Evolutionary conservation across 1,140 invertebrate genomes (phyloP), one percentile per base, ranked within the genome.

Genomic region (Muscidifurax raptorellus): DNA sequence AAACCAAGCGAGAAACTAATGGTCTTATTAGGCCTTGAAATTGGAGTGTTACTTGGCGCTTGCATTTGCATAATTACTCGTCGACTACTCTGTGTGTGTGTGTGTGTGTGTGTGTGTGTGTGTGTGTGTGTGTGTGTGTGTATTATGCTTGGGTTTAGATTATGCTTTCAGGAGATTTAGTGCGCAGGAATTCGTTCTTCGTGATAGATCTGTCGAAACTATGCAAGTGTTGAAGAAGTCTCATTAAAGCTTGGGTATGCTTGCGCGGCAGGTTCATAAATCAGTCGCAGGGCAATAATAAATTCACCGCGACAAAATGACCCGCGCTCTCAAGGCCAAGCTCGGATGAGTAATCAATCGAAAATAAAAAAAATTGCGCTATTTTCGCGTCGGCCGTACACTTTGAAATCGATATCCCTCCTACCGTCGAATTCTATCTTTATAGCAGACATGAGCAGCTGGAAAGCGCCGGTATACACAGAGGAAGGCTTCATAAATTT

Each of bases 11-110:
- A 36, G 30, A 36, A 44, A 40, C 32, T 40, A 75, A 44, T 75
- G 72, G 22, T 32, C 75, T 47, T 77, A 77, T 28, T 77, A 77
- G 75, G 72, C 72, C 36, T 74, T 44, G 32, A 74, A 74, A 77
- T 77, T 77, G 44, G 7, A 22, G 4, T 28, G 44, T 28, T 52
- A 28, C 44, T 77, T 7, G 40, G 25, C 10, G 36, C 36, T 9
- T 25, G 25, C 75, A 28, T 77, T 77, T 77, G 44, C 75, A 77
- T 77, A 77, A 77, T 77, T 40, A 74, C 30, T 44, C 3, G 6
- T 40, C 36, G 36, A 40, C 36, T 40, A n/a, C n/a, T n/a, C n/a
- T n/a, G 36, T 40, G 7, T 40, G 36, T 9, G 7, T 40, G 36
- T 9, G 36, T 40, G 36, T 40, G 7, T 40, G 36, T 9, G 7